phyloP scores from a whole-genome alignment of 2,888 invertebrate species.

The Phyllotreta cruciferae region DNA sequence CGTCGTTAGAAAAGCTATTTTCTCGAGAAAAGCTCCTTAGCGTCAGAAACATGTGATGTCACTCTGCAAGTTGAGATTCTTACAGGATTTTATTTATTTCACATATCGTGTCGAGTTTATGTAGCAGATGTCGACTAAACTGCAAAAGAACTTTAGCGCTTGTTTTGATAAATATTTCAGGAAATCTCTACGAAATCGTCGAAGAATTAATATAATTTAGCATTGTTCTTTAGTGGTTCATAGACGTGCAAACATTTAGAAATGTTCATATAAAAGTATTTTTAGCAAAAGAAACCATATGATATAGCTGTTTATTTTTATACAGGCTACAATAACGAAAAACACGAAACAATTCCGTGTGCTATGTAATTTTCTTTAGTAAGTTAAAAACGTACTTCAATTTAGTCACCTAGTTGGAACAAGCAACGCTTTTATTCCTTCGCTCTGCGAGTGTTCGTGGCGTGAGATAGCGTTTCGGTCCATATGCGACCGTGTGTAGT shows the following conservation, averaged over 20 bases:
- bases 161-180: constrained; percentile 31
- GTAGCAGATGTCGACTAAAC: constrained; percentile 31
- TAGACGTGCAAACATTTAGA: too few species aligned
- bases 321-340: too few species aligned
- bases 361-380: too few species aligned
- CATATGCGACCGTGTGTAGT: constrained; percentile 42
- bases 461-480: constrained; percentile 26
- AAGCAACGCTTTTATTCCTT: constrained; percentile 36
- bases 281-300: too few species aligned
- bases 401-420: too few species aligned
- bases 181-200: constrained; percentile 20
- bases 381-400: too few species aligned
- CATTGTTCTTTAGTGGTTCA: too few species aligned
- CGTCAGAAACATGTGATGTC: constrained; percentile 38
- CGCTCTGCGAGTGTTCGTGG: constrained; percentile 30
- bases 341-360: too few species aligned
- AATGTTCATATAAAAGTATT: too few species aligned
- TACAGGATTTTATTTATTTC: constrained; percentile 36
- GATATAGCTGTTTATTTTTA: too few species aligned
- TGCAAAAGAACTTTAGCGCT: constrained; percentile 25
- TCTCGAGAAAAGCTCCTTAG: constrained; percentile 38
- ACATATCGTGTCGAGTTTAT: constrained; percentile 32
- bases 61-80: constrained; percentile 33
- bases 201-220: too few species aligned
- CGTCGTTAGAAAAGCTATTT: constrained; percentile 39